A percentile compares a stretch with the other conserved stretches of the same genome.
phyloP scores from a whole-genome alignment of 2,888 invertebrate species.

The Hirudinaria manillensis region DNA sequence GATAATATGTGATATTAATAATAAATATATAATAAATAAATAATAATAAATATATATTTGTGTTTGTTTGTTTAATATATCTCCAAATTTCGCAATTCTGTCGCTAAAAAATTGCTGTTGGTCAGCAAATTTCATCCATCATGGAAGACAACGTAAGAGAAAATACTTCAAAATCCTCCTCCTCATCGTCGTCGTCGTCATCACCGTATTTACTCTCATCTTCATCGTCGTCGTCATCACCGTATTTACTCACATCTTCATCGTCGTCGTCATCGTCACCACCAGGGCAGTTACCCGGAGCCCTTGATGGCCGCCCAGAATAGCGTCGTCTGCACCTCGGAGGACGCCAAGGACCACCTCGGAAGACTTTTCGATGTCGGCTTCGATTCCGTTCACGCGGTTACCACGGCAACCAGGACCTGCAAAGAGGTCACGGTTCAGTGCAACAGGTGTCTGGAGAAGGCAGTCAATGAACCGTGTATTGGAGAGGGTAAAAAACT shows the following conservation, averaged over 20 bases:
- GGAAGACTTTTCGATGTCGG: slow-evolving; percentile 9
- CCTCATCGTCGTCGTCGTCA: neutral
- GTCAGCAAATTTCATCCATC: too few relatives aligned
- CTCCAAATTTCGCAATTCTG: too few relatives aligned
- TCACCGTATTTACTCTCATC: neutral
- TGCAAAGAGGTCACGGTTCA: slow-evolving; percentile 11
- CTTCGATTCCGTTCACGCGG: neutral
- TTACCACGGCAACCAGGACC: neutral
- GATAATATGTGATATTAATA: too few relatives aligned
- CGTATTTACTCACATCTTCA: neutral
- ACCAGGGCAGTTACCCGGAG: slow-evolving; percentile 10
- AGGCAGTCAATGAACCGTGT: neutral
- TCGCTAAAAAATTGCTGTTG: too few relatives aligned
- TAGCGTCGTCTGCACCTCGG: slow-evolving; percentile 22
- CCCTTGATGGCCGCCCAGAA: neutral
- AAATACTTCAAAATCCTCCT: neutral
- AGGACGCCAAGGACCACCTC: neutral
- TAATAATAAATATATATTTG: too few relatives aligned
- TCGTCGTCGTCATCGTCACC: neutral
- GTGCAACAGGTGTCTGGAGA: neutral
- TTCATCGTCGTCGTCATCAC: slow-evolving; percentile 9
- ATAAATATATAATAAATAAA: too few relatives aligned
- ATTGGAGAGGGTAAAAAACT: neutral
- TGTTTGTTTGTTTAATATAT: too few relatives aligned
- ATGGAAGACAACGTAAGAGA: too few relatives aligned